phyloP scores from a whole-genome alignment of 2,888 invertebrate species.

The Auanema sp. region DNA sequence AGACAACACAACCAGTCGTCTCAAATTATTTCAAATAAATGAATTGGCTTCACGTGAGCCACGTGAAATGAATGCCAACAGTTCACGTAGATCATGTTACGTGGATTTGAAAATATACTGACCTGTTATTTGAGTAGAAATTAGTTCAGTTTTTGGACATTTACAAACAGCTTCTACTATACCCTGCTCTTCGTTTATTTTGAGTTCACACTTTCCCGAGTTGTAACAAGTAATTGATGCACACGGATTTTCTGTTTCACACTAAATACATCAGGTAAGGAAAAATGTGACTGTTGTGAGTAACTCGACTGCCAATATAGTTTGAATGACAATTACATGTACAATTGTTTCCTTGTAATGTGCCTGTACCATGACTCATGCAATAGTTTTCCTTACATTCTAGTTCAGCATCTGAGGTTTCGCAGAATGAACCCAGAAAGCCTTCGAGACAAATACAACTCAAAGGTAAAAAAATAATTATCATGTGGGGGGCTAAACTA shows the following conservation, averaged over 20 bases:
- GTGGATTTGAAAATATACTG: not conserved
- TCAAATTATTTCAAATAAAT: not conserved
- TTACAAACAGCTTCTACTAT: slow-evolving; percentile 29
- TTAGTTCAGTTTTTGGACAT: slow-evolving; percentile 20
- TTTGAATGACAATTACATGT: slow-evolving; percentile 34
- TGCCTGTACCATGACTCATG: slow-evolving; percentile 29
- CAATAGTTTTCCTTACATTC: slow-evolving; percentile 27
- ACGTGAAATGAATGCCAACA: not conserved
- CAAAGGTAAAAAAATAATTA: too few species aligned
- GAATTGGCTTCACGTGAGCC: not conserved
- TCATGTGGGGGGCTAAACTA: too few species aligned
- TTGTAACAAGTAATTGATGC: slow-evolving; percentile 13
- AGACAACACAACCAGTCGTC: not conserved
- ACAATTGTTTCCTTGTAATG: slow-evolving; percentile 20
- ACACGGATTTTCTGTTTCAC: slow-evolving; percentile 22
- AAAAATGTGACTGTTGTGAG: not conserved
- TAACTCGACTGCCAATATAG: slow-evolving; percentile 32
- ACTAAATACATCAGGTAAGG: slow-evolving; percentile 3
- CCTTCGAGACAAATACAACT: slow-evolving; percentile 32
- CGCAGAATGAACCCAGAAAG: slow-evolving; percentile 30
- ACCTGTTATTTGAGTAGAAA: slow-evolving; percentile 4
- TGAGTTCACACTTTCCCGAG: slow-evolving; percentile 17
- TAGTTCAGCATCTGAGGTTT: slow-evolving; percentile 25
- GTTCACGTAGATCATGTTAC: not conserved
- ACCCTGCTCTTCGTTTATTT: slow-evolving; percentile 8